Percentiles rank a stretch among this genome's conserved stretches.
phyloP scores from a whole-genome alignment of 2,888 invertebrate species.

The Eilema caniola region DNA sequence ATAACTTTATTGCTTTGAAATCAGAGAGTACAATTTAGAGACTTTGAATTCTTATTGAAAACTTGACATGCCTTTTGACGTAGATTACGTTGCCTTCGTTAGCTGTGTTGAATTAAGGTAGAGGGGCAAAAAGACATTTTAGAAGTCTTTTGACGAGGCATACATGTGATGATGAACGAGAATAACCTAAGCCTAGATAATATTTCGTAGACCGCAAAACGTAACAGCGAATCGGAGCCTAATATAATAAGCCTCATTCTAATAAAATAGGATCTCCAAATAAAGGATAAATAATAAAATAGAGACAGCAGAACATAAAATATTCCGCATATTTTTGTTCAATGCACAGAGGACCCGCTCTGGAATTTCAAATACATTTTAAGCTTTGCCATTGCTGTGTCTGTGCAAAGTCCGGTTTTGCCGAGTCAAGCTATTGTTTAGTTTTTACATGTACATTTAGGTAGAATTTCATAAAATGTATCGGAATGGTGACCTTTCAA shows the following conservation, averaged over 20 bases:
- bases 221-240: not conserved
- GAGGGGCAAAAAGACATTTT: too few relatives aligned
- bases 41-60: too few relatives aligned
- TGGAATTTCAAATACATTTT: conserved; percentile 28
- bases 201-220: too few relatives aligned
- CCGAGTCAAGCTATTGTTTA: conserved; percentile 46
- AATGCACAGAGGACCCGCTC: conserved; percentile 21
- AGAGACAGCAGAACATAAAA: conserved; percentile 31
- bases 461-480: not conserved
- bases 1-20: too few relatives aligned
- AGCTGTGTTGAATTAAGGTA: too few relatives aligned
- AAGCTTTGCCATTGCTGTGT: conserved; percentile 13
- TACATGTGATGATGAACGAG: too few relatives aligned
- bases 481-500: not conserved
- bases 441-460: conserved; percentile 44
- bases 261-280: not conserved
- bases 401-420: conserved; percentile 43
- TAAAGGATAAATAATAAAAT: conserved; percentile 28
- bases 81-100: too few relatives aligned
- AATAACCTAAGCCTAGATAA: too few relatives aligned
- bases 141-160: too few relatives aligned
- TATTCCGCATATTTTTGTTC: conserved; percentile 18
- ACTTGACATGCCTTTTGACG: too few relatives aligned
- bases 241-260: too few relatives aligned
- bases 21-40: too few relatives aligned